Base-by-base conservation (phyloP, 2,113 vertebrate genomes). In the Serilophus lunatus region DNA sequence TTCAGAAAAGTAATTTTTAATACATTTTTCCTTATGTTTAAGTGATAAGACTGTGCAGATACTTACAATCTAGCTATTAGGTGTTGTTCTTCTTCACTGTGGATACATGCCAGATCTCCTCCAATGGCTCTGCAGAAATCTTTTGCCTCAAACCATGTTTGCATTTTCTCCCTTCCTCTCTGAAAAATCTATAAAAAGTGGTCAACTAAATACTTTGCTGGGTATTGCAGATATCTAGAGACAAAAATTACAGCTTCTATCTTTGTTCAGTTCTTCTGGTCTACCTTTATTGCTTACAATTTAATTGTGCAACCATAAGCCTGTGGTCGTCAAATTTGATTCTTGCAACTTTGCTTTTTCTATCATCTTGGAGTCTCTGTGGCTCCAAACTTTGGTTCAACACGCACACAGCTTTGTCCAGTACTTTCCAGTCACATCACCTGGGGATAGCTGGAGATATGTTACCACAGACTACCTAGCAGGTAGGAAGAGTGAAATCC, bases 91-190 rank as follows among this genome's bases (percentile, higher is more conserved):
- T 89, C 33, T 35, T 95, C 35, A 53, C 82, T 98, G 71, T 98
- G 98, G 71, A 99, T 97, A 69, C 98, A 99, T 10, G 98, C 92
- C 71, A 99, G 96, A 68, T 99, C 98, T 45, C 99, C 99, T 38
- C 99, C 99, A 7, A 99, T 97, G 42, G 96, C 95, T 97, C 59
- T 97, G 92, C 99, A 99, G 95, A 98, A 99, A 59, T 98, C 97
- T 56, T 71, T 97, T 16, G 99, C 98, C 80, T 99, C 98, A 74
- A 97, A 95, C 99, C 99, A 99, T 2, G 98, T 98, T 96, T 98
- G 98, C 96, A 97, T 99, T 13, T 96, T 72, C 31, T 97, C 75
- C 44, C 96, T 95, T 86, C 90, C 96, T 88, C 77, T 85, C 28
- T 63, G 84, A 84, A 96, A 98, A 54, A 97, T 79, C 98, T 98